Evolutionary conservation across 2,113 vertebrate genomes (phyloP), one percentile per base, ranked within the genome.

Genomic region (Theristicus caerulescens): DNA sequence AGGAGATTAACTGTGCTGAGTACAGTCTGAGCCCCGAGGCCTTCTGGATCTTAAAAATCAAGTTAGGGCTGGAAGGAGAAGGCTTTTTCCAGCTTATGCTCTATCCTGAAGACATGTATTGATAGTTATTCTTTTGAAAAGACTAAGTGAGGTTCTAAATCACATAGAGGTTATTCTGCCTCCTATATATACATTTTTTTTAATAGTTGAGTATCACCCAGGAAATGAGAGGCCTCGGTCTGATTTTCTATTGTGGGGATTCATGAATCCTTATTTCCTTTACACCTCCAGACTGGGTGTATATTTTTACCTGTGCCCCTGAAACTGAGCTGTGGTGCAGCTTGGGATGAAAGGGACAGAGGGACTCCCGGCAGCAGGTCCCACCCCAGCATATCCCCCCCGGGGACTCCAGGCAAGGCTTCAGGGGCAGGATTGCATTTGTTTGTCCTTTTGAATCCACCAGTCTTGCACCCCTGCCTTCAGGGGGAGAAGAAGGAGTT

Each of bases 141-240:
- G 29, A 16, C 32, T 38, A n/a, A 51, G 24, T 34, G 11, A 57
- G 13, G 3, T 44, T 62, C 31, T 36, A 32, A 82, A 32, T 40
- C 10, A 25, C 27, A 12, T 1, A n/a, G 38, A 62, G 10, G 7
- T 81, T 74, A 49, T 74, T 62, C 26, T 66, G 6, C 6, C 1
- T 66, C 7, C 15, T 69, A 0, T 67, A 9, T 64, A 21, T 40
- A 38, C 9, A 8, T 24, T 46, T 34, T 34, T 38, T 38, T 57
- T 19, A 44, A 10, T 46, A 24, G 9, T 9, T 82, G 16, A 80
- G 17, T 61, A n/a, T 66, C 24, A 57, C 25, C 18, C 9, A 49
- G n/a, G 24, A 66, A 66, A 55, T 0, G 0, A 38, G 40, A 47
- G 12, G 12, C 31, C 31, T 69, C 1, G 5, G 2, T 58, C 38